These are phyloP conservation scores for Apeira syringaria DNA, from an alignment of 2,888 invertebrate species.

Conservation along the genomic window DNA sequence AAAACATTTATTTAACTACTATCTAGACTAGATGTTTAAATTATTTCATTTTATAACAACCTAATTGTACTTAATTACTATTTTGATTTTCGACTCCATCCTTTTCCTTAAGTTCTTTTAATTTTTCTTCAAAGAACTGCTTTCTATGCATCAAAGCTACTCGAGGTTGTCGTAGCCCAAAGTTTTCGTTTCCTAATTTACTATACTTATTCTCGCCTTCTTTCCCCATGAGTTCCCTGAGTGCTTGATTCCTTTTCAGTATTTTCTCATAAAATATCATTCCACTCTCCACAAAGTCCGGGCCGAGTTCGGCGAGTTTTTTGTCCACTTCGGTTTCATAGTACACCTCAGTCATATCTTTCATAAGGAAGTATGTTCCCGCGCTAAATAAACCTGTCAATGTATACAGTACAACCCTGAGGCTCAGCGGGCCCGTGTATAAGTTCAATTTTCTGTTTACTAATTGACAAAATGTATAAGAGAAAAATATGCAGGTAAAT, in stretches of 20 bases:
- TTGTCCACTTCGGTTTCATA: constrained; percentile 87
- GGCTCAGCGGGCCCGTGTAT: constrained; percentile 72
- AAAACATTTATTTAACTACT: too few species aligned
- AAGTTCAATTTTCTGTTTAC: constrained; percentile 83
- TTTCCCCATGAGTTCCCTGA: constrained; percentile 86
- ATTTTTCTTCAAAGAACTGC: constrained; percentile 84
- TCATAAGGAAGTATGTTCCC: constrained; percentile 85
- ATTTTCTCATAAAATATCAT: constrained; percentile 90
- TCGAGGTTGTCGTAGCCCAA: constrained; percentile 85
- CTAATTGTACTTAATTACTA: not conserved
- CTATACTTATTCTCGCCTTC: constrained; percentile 86
- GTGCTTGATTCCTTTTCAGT: constrained; percentile 88
- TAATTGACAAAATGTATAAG: constrained; percentile 77
- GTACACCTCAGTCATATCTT: constrained; percentile 85
- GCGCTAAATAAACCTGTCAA: constrained; percentile 82
- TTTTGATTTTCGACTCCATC: constrained; percentile 17
- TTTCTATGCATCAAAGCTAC: constrained; percentile 87
- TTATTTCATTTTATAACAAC: too few species aligned
- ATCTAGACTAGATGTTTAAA: too few species aligned
- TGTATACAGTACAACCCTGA: constrained; percentile 77
- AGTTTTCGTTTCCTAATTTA: constrained; percentile 87
- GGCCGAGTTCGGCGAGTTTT: constrained; percentile 82
- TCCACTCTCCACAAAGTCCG: constrained; percentile 88
- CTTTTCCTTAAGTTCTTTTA: constrained; percentile 51
- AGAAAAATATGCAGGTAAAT: constrained; percentile 66